These are phyloP conservation scores for Xenopus borealis DNA, from an alignment of 2,113 vertebrate genomes.

Conservation along the genomic window DNA sequence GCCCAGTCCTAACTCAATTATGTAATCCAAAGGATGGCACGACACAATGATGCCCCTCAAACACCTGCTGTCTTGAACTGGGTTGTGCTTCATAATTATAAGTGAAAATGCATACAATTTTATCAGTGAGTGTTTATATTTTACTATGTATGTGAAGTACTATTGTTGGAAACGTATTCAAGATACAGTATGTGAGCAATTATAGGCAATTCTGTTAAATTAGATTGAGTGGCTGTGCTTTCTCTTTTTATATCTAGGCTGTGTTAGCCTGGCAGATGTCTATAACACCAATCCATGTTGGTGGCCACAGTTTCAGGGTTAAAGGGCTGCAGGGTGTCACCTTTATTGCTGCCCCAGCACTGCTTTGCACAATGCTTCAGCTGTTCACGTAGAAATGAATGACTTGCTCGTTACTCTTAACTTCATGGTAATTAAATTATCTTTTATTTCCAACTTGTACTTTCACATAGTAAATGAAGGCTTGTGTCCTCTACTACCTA, in stretches of 20 bases:
- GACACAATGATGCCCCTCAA: no score
- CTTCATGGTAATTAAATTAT: neutral
- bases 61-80: no score
- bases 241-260: neutral
- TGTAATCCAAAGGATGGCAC: no score
- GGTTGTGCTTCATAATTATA: no score
- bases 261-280: neutral
- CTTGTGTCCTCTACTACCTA: no score
- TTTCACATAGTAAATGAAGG: neutral
- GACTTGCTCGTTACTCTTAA: conserved; percentile 3
- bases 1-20: no score
- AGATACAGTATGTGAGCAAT: no score
- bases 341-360: neutral
- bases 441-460: neutral
- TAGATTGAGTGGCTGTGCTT: no score
- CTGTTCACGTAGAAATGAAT: neutral
- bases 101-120: no score
- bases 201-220: conserved; percentile 1
- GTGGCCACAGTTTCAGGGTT: neutral
- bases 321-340: neutral
- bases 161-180: no score
- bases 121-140: no score
- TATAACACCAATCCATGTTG: neutral
- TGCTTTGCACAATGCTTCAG: neutral
- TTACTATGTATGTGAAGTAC: no score